phyloP scores from a whole-genome alignment of 2,797 vertebrate genomes.

The Tauraco hartlaubi region DNA sequence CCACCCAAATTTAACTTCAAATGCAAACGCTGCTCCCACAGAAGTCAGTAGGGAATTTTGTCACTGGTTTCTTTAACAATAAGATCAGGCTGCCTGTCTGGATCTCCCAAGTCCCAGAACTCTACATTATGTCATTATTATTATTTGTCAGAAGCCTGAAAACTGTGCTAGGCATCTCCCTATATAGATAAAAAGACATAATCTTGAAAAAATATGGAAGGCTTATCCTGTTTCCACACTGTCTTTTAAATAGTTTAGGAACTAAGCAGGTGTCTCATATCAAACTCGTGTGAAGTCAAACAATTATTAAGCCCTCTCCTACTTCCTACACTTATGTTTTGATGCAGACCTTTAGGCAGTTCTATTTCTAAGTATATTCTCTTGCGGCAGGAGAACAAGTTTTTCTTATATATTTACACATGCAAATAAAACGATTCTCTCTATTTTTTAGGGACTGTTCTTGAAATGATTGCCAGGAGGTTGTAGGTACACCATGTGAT shows the following conservation, averaged over 20 bases:
- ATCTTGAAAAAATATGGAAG: neutral
- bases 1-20: neutral
- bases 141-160: constrained; percentile 20
- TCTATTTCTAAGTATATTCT: neutral
- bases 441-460: neutral
- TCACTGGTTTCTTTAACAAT: neutral
- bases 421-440: neutral
- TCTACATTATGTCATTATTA: neutral
- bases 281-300: neutral
- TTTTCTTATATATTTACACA: neutral
- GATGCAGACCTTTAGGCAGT: neutral
- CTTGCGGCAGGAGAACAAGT: neutral
- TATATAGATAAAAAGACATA: neutral
- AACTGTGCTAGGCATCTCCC: neutral
- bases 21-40: neutral
- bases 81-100: neutral
- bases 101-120: neutral
- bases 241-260: neutral
- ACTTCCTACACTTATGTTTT: neutral
- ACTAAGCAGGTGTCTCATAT: neutral
- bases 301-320: neutral
- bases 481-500: neutral
- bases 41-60: neutral
- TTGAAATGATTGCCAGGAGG: neutral
- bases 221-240: neutral